Base-by-base conservation (phyloP, 2,113 vertebrate genomes). In the Anolis sagrei region DNA sequence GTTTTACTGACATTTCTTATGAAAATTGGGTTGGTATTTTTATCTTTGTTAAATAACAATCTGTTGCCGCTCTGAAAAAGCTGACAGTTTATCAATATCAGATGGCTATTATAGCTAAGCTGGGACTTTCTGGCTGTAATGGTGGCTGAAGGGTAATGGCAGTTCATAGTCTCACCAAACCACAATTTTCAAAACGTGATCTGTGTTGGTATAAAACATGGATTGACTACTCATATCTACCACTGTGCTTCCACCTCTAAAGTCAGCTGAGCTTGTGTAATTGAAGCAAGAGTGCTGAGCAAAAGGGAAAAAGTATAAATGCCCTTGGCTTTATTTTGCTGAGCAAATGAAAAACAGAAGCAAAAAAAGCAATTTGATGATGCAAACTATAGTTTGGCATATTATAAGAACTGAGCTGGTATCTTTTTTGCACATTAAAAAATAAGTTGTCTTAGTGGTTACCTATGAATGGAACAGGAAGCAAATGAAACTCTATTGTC, bases 1-100 rank as follows among this genome's bases (percentile, higher is more conserved):
- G 91, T 91, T 92, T 94, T 91, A 93, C 87, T 93, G 93, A 88
- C 92, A 91, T 94, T 95, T 94, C 84, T 92, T 92, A 91, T 92
- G 91, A 94, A 94, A 94, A 94, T 82, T 91, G 61, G 77, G 92
- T 93, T 92, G 2, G 5, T 94, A 94, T 93, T 94, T 94, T 93
- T 93, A 91, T 92, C 88, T 89, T 64, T 2, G 34, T 92, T 93
- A 93, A 93, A 91, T 92, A 94, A 92, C 90, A 92, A 90, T 93
- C 90, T 93, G 91, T 81, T 91, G 34, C 83, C 78, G 89, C 81
- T 92, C 87, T 89, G 90, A 90, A 92, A 92, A 87, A 93, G 83
- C 76, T 91, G 92, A 89, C 85, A 89, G 92, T 94, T 95, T 94
- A 92, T 95, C 93, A 93, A 92, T 93, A 94, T 91, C 87, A 84